Evolutionary conservation across 1,140 invertebrate species (phyloP), one percentile per base, ranked within the genome.

Genomic region (Drosophila lowei): DNA sequence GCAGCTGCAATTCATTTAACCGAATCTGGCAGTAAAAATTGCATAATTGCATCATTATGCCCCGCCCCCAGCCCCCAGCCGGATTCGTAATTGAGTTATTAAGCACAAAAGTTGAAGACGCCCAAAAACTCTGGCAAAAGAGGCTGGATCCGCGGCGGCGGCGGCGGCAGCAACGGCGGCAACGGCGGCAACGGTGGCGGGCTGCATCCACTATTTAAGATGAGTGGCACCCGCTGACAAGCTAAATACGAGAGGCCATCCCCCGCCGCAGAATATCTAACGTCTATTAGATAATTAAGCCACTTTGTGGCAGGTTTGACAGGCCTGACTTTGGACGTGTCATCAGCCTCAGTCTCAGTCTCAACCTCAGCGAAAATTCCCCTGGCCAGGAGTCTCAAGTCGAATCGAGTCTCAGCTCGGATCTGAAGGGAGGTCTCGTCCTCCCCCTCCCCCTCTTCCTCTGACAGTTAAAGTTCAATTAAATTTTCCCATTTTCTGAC

Each of bases 261-360:
- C 11, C 8, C 8, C 11, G 38, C 8, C 25, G 16, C 58, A 50
- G 38, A 56, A 52, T 58, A 79, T 68, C 77, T 70, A 76, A 62
- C 84, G 75, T 83, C 79, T 88, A 88, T 89, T 88, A 67, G 83
- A 88, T 88, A 88, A 88, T 88, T 88, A 88, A 88, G 84, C 83
- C 83, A 88, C 76, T 88, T 88, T 81, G 78, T 77, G 78, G 77
- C 84, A 88, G 83, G 67, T 88, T 88, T 88, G 83, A 88, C 83
- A 88, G 83, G 57, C 62, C 63, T 59, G 73, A 83, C 79, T 88
- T 88, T 75, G 78, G 62, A n/a, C 72, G 79, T 89, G 83, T 88
- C 83, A 88, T 38, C 53, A 11, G 34, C 1, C 34, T 4, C 34
- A 38, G 34, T 38, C 30, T 3, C 3, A 1, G 3, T 11, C 9